Evolutionary conservation across 2,797 vertebrate genomes (phyloP).

Genomic region (Anolis apletophallus): DNA sequence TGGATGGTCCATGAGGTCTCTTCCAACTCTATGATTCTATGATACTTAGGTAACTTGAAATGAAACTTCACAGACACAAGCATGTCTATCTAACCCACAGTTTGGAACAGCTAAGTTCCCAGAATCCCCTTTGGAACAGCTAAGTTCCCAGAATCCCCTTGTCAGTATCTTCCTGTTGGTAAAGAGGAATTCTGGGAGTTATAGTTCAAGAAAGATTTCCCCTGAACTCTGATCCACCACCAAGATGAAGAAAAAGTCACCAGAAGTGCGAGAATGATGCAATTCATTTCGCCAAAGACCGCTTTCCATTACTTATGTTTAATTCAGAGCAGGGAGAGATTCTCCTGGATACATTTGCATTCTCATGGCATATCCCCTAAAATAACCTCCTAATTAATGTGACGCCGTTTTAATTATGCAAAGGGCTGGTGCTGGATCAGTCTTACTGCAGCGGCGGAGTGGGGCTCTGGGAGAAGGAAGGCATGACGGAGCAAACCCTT

Average conservation of each 20-base stretch:
- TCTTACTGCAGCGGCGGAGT: fast-evolving
- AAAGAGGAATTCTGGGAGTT: background rate
- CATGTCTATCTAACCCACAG: background rate
- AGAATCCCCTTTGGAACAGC: too few species aligned
- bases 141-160: too few species aligned
- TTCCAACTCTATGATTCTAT: too few species aligned
- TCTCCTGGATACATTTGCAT: constrained; percentile 21
- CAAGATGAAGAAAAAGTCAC: background rate
- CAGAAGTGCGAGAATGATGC: fast-evolving
- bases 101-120: too few species aligned
- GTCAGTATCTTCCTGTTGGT: background rate
- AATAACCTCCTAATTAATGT: constrained; percentile 13
- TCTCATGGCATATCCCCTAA: constrained; percentile 1
- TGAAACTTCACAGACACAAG: background rate
- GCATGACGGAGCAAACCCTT: background rate
- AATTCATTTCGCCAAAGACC: background rate
- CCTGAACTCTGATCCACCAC: background rate
- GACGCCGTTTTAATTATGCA: constrained; percentile 29
- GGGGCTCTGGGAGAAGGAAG: constrained; percentile 17
- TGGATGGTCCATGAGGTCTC: too few species aligned
- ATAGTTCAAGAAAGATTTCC: background rate
- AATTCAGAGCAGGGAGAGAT: constrained; percentile 32
- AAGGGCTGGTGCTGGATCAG: background rate
- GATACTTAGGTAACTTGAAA: background rate
- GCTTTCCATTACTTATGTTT: fast-evolving